Base-by-base conservation (phyloP, 2,797 vertebrate genomes). In the Parotocinclus haroldoi region DNA sequence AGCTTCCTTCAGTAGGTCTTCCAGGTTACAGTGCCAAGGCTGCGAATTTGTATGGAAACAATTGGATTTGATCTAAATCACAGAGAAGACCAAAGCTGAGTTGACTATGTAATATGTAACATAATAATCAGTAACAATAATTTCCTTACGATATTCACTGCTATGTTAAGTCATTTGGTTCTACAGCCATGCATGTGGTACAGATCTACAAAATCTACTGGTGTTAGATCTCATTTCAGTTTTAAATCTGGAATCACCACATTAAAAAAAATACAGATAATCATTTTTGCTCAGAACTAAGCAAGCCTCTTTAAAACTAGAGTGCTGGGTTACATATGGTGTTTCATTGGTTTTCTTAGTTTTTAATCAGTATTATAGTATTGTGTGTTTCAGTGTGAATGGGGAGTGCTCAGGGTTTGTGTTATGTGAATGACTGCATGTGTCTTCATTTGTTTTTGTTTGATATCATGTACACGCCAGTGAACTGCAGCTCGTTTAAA, bases 351-450 rank as follows among this genome's bases (percentile, higher is more conserved):
- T 75, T 73, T 66, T 36, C 39, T 14, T 18, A 63, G 52, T 68
- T 73, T 40, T 39, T 66, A 66, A 78, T 68, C 79, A 81, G 75
- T 80, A 79, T 61, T 63, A 72, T 65, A 57, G 45, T 62, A 11
- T 19, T 46, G 42, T 61, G 38, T 58, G 50, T 58, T 9, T 71
- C 18, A 63, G 44, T 59, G 58, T 59, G 46, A 17, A 27, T 27
- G 27, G 27, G 27, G 27, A 27, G 27, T 27, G 27, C 5, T n/a
- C n/a, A n/a, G 14, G 1, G 14, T 51, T 63, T 18, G 37, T 40
- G 27, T 27, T 65, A n/a, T 62, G 37, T 16, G 37, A 7, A n/a
- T n/a, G 60, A 38, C 45, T 10, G 17, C 49, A 50, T 40, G 18
- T 27, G 37, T 37, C 48, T 38, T 14, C 14, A n/a, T n/a, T n/a